phyloP scores from a whole-genome alignment of 1,140 invertebrate genomes.

The Sesamia nonagrioides region DNA sequence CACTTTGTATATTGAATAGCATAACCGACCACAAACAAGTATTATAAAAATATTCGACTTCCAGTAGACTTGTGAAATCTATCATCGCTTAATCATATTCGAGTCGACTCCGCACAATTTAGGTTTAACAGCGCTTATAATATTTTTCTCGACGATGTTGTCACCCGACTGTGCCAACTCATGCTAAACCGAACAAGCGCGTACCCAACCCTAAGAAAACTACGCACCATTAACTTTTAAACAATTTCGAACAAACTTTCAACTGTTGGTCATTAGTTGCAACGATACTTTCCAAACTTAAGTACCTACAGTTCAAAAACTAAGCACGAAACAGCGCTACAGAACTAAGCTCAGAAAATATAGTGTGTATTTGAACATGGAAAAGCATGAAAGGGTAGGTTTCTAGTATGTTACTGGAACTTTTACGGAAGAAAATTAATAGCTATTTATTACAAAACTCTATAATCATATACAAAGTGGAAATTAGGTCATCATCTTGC shows the following conservation, averaged over 20 bases:
- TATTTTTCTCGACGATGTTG: no score
- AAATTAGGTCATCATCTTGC: neutral
- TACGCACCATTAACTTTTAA: conserved; percentile 37
- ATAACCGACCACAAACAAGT: no score
- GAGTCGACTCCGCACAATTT: no score
- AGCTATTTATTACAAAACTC: neutral
- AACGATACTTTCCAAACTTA: conserved; percentile 36
- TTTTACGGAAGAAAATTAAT: neutral
- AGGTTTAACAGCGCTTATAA: no score
- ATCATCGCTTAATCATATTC: no score
- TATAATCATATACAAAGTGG: neutral
- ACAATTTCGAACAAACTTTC: conserved; percentile 25
- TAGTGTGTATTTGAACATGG: conserved; percentile 22
- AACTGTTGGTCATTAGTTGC: conserved; percentile 38
- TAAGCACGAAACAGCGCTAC: conserved; percentile 18
- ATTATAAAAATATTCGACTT: no score
- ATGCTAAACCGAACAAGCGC: neutral
- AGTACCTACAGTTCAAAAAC: conserved; percentile 39
- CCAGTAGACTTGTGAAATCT: no score
- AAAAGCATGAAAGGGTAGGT: conserved; percentile 9
- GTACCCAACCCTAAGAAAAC: neutral
- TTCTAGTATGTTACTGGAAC: conserved; percentile 1
- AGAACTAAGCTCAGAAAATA: conserved; percentile 38
- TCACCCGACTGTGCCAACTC: no score
- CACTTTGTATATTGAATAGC: no score